Evolutionary conservation across 2,797 vertebrate species (phyloP).

Genomic region (Sebastes cheni): DNA sequence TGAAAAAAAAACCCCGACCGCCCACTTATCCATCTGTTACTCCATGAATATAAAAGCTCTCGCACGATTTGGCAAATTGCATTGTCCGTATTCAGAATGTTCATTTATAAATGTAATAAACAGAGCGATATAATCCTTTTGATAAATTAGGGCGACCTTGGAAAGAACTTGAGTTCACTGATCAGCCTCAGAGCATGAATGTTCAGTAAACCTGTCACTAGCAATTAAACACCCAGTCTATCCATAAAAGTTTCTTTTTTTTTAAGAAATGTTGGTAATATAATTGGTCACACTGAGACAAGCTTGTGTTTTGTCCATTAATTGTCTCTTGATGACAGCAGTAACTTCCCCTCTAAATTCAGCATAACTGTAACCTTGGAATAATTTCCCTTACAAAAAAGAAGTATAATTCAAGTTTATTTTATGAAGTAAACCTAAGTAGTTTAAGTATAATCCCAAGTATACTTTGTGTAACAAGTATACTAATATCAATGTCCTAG

Average conservation of each 20-base stretch:
- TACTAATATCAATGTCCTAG: too few species aligned
- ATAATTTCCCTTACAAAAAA: too few species aligned
- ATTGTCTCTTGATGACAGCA: too few species aligned
- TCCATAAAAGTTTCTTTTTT: neutral
- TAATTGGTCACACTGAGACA: neutral
- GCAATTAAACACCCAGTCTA: neutral
- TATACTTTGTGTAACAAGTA: too few species aligned
- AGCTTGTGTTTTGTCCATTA: neutral
- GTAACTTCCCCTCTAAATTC: too few species aligned
- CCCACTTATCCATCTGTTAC: slow-evolving; percentile 35
- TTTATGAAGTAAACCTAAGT: too few species aligned
- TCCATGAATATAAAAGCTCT: neutral
- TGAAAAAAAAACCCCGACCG: neutral
- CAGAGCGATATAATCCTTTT: neutral
- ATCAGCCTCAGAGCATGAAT: neutral
- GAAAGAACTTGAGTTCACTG: neutral
- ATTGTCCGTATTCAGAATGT: neutral
- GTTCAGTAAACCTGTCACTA: neutral
- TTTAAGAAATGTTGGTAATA: neutral
- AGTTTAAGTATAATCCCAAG: too few species aligned
- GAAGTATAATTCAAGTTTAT: neutral
- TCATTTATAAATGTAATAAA: neutral
- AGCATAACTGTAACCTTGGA: too few species aligned
- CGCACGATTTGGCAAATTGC: neutral
- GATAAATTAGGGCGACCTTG: neutral